Evolutionary conservation across 2,888 invertebrate genomes (phyloP), one percentile per base, ranked within the genome.

Genomic region (Mythimna lalbum): DNA sequence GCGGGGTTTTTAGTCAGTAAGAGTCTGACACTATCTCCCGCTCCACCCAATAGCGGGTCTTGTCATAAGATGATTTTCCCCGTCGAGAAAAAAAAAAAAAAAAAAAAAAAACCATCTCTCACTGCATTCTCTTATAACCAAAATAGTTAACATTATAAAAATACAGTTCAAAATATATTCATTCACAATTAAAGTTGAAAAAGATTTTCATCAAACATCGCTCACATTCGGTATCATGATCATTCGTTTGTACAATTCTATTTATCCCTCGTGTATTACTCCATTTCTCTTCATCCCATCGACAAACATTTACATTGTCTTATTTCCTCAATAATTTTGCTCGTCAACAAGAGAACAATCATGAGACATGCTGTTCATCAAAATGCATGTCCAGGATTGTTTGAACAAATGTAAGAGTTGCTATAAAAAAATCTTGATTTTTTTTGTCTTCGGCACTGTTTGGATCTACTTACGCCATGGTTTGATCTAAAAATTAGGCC

Each of bases 181-280:
- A 33, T 56, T 56, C 23, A 57, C 39, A 71, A 65, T 49, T 21
- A 63, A 23, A 23, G 5, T 62, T 21, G 47, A 59, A 62, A 65
- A 57, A 62, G 57, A 64, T 47, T 21, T 53, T 53, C 14, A 10
- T 33, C 55, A 55, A 69, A 82, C 65, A 69, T 63, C 27, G 47
- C 52, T 55, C n/a, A 66, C 53, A 64, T 83, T 81, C 70, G 4
- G 47, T n/a, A 50, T 59, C 63, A 66, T 69, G 69, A 73, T 82
- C 56, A 78, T 68, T 70, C 63, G 65, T 70, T 74, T 65, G 74
- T 63, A 57, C 52, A 64, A n/a, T 64, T 68, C 63, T 39, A 67
- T 75, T 83, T 56, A 80, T 76, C 27, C 59, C 67, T 68, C 49
- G 63, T 63, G 27, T 73, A 60, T 80, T 68, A 59, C 33, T 63